Evolutionary conservation across 2,113 vertebrate species (phyloP).

Genomic region (Taxidea taxus): DNA sequence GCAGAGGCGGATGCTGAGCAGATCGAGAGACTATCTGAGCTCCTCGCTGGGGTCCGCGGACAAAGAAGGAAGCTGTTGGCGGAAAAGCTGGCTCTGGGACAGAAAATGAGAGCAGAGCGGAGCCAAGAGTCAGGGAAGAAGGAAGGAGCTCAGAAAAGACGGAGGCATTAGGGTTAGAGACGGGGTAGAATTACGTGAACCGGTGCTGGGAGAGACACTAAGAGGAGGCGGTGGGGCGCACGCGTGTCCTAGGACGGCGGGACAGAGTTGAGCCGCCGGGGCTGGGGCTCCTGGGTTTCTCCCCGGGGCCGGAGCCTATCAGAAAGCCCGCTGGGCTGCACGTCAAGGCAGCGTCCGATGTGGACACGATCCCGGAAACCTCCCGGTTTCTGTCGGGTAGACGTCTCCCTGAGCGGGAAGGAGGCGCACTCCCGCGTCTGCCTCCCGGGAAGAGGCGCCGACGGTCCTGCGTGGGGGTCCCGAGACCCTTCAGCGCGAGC

Average conservation of each 20-base stretch:
- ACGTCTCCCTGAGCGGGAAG: fast-evolving
- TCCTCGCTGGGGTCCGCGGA: background rate
- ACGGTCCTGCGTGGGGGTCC: background rate
- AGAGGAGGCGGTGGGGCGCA: no score
- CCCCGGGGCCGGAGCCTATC: no score
- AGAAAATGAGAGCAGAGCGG: background rate
- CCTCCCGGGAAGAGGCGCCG: background rate
- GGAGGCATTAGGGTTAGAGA: background rate
- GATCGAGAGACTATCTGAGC: background rate
- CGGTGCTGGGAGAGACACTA: background rate
- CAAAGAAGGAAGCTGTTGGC: background rate
- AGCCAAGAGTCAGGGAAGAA: background rate
- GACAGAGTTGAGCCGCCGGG: fast-evolving
- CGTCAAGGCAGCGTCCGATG: background rate
- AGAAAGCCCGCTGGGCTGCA: no score
- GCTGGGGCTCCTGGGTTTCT: background rate
- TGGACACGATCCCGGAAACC: background rate
- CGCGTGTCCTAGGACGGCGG: fast-evolving
- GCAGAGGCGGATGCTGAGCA: background rate
- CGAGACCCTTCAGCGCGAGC: no score
- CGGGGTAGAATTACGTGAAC: no score
- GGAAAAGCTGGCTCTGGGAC: background rate
- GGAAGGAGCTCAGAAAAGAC: no score
- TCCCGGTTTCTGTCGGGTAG: background rate
- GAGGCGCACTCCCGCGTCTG: fast-evolving